These are phyloP conservation scores for Microplitis mediator DNA, from an alignment of 1,140 invertebrate species.

Conservation along the genomic window DNA sequence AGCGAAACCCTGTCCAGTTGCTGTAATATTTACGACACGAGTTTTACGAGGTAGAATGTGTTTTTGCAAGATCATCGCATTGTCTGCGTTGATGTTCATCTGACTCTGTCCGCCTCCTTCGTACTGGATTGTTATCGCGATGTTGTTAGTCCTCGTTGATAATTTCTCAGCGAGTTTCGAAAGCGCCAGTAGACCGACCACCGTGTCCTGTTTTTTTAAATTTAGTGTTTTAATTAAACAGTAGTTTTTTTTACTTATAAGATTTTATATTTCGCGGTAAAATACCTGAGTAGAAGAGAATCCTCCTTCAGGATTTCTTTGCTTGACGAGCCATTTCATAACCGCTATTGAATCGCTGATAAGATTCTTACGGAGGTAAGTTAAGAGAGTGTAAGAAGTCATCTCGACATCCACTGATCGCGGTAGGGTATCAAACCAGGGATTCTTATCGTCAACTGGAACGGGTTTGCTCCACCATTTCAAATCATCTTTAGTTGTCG, in stretches of 20 bases:
- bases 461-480: slow-evolving; percentile 76
- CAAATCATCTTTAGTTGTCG: slow-evolving; percentile 59
- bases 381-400: slow-evolving; percentile 81
- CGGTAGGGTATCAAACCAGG: slow-evolving; percentile 70
- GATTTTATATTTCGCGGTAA: not conserved
- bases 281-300: slow-evolving; percentile 75
- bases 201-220: slow-evolving; percentile 67
- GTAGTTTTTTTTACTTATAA: slow-evolving; percentile 41
- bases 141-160: slow-evolving; percentile 62
- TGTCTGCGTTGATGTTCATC: slow-evolving; percentile 72
- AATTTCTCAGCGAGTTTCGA: slow-evolving; percentile 72
- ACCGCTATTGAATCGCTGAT: slow-evolving; percentile 76
- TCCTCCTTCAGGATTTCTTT: slow-evolving; percentile 81
- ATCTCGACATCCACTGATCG: slow-evolving; percentile 85
- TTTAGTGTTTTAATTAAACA: not conserved
- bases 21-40: slow-evolving; percentile 68
- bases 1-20: slow-evolving; percentile 81
- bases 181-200: slow-evolving; percentile 75
- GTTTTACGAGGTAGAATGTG: slow-evolving; percentile 67
- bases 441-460: slow-evolving; percentile 71
- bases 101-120: slow-evolving; percentile 66
- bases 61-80: slow-evolving; percentile 79
- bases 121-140: slow-evolving; percentile 66
- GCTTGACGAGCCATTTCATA: slow-evolving; percentile 82
- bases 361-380: slow-evolving; percentile 71